These are phyloP conservation scores for Phalanger gymnotis DNA, from an alignment of 2,797 vertebrate species.

Conservation along the genomic window DNA sequence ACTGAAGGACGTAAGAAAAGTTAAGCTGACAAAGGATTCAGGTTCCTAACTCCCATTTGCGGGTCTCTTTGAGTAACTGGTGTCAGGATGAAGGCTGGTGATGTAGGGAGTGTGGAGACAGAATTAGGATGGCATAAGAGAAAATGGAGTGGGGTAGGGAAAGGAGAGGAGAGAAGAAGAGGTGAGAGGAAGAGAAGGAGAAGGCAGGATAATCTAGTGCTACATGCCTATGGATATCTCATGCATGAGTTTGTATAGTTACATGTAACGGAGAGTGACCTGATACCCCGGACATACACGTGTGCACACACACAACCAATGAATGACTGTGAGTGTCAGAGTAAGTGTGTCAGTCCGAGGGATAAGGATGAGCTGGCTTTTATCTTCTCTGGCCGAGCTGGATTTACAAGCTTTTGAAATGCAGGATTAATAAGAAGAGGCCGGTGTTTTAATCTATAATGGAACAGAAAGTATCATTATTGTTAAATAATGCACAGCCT, in stretches of 20 bases:
- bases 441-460: slow-evolving; percentile 90
- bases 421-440: slow-evolving; percentile 86
- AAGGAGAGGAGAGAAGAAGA: slow-evolving; percentile 3
- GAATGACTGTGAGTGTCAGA: slow-evolving; percentile 42
- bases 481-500: slow-evolving; percentile 92
- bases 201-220: accelerated
- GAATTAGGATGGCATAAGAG: background rate
- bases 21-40: background rate
- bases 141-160: background rate
- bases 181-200: background rate
- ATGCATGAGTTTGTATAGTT: background rate
- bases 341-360: slow-evolving; percentile 56
- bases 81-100: slow-evolving; percentile 39
- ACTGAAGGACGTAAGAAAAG: background rate
- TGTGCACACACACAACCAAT: background rate
- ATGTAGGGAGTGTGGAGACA: background rate
- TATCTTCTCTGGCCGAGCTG: slow-evolving; percentile 75
- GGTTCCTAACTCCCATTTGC: slow-evolving; percentile 13
- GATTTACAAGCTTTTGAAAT: slow-evolving; percentile 85
- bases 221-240: background rate
- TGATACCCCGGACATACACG: background rate
- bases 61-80: slow-evolving; percentile 29
- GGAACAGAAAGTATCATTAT: slow-evolving; percentile 91
- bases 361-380: slow-evolving; percentile 73
- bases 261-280: slow-evolving; percentile 3